These are phyloP conservation scores for Elachura formosa DNA, from an alignment of 2,113 vertebrate species.

Conservation along the genomic window DNA sequence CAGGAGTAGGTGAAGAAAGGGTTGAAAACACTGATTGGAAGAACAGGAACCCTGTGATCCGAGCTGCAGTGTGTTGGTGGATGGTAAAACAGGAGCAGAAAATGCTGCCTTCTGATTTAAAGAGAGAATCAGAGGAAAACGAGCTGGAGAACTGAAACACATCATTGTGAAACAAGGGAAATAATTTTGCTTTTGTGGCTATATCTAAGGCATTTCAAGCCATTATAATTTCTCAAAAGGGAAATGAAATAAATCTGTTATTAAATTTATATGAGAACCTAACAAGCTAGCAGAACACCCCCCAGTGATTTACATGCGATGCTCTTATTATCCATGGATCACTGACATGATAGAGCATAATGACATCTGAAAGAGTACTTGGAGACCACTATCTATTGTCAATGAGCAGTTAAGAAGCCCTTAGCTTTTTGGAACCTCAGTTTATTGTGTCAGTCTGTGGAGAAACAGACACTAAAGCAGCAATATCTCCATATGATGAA, in stretches of 20 bases:
- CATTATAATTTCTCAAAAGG: conserved; percentile 37
- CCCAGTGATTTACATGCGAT: conserved; percentile 14
- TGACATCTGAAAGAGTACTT: conserved; percentile 42
- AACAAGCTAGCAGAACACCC: conserved; percentile 37
- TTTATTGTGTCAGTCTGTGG: conserved; percentile 53
- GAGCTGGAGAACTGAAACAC: not conserved
- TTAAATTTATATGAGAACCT: conserved; percentile 45
- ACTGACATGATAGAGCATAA: conserved; percentile 33
- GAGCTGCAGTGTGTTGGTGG: not conserved
- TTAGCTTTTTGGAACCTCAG: conserved; percentile 16
- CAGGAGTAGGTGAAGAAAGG: not conserved
- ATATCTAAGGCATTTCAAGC: not conserved
- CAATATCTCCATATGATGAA: conserved; percentile 38
- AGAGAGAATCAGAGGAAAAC: not conserved
- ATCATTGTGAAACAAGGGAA: not conserved
- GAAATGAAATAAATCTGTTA: conserved; percentile 38
- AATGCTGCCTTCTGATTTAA: not conserved
- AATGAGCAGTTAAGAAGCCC: conserved; percentile 55
- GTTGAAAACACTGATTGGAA: not conserved
- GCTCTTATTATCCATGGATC: conserved; percentile 41
- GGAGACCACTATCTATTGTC: conserved; percentile 51
- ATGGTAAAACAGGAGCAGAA: not conserved
- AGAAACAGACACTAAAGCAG: conserved; percentile 48
- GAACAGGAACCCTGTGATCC: not conserved
- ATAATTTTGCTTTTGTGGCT: not conserved